A percentile compares a stretch with the other conserved stretches of the same genome.
These are phyloP conservation scores for Cerceris ruficornis DNA, from an alignment of 2,888 invertebrate species.

Conservation along the genomic window DNA sequence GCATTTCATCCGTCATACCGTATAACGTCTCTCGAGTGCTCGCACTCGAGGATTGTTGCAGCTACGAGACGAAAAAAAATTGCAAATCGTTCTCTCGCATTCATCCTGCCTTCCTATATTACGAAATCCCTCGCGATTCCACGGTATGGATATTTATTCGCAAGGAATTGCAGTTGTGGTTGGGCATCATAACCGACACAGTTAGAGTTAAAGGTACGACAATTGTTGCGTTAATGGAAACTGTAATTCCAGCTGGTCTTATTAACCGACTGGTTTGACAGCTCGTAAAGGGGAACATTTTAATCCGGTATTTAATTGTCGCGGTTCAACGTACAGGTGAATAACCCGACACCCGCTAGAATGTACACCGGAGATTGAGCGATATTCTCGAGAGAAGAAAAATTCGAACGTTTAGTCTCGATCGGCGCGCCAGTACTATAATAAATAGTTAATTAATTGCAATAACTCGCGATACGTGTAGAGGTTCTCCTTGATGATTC, in stretches of 20 bases:
- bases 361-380: background rate
- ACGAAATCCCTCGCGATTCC: background rate
- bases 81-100: too few species aligned
- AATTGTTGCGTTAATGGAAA: constrained; percentile 20
- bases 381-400: constrained; percentile 7
- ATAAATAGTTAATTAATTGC: constrained; percentile 15
- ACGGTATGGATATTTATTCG: background rate
- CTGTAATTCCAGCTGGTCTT: constrained; percentile 40
- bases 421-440: background rate
- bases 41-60: too few species aligned
- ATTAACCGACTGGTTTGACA: constrained; percentile 9
- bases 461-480: background rate
- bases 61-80: too few species aligned
- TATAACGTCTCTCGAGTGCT: too few species aligned
- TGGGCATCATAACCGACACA: background rate
- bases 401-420: constrained; percentile 4
- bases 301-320: constrained; percentile 33
- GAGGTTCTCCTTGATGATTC: constrained; percentile 8
- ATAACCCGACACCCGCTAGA: constrained; percentile 4
- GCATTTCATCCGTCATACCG: too few species aligned
- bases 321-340: constrained; percentile 33
- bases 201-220: background rate
- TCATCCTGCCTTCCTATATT: background rate
- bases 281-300: background rate
- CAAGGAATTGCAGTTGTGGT: background rate